Evolutionary conservation across 2,888 invertebrate species (phyloP).

Genomic region (Electrophaes corylata): DNA sequence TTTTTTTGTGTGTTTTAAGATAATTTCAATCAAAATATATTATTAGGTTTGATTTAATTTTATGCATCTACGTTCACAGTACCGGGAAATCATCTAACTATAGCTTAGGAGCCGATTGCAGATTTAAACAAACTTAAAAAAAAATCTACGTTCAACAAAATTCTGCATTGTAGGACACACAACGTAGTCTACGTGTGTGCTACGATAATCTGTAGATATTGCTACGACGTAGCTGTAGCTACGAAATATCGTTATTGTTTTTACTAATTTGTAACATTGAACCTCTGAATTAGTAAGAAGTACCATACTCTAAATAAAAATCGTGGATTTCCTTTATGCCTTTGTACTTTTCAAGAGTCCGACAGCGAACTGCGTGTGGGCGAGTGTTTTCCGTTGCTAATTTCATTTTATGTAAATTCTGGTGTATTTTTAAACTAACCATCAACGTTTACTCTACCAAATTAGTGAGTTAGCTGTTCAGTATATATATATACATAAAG

Average conservation of each 20-base stretch:
- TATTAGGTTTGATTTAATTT: too few species aligned
- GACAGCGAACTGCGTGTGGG: not conserved
- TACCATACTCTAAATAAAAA: not conserved
- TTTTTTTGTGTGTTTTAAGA: too few species aligned
- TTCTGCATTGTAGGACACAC: not conserved
- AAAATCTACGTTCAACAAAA: too few species aligned
- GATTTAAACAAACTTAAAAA: too few species aligned
- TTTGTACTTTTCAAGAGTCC: not conserved
- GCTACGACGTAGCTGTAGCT: conserved; percentile 4
- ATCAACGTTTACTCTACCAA: too few species aligned
- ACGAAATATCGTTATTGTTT: not conserved
- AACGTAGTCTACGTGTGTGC: not conserved
- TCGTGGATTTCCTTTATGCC: not conserved
- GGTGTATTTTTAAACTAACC: not conserved
- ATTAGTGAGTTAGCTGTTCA: too few species aligned
- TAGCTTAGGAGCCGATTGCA: too few species aligned
- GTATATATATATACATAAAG: too few species aligned
- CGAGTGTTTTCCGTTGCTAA: not conserved
- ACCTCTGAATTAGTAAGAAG: not conserved
- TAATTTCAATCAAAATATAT: too few species aligned
- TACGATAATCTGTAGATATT: conserved; percentile 7
- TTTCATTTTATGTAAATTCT: conserved; percentile 2
- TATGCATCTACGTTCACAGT: too few species aligned
- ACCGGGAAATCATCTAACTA: too few species aligned
- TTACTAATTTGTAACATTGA: not conserved